Base-by-base conservation (phyloP, 2,113 vertebrate genomes). In the Rostratula benghalensis region DNA sequence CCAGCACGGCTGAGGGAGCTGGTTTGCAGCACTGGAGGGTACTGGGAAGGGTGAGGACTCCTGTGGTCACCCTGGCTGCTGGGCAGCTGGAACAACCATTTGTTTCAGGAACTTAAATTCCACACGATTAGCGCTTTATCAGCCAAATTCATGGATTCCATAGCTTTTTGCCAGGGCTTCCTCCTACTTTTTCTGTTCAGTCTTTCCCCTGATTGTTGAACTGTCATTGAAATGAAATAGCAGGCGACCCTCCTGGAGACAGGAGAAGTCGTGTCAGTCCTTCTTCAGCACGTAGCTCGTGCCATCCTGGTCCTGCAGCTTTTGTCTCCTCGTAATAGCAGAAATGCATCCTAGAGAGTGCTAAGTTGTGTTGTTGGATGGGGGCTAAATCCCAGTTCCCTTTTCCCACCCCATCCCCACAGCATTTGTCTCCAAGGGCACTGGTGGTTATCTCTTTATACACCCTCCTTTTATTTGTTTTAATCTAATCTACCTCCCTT, bases 401-500 rank as follows among this genome's bases (percentile, higher is more conserved):
- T 65, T 82, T 83, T 73, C 35, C 64, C 35, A 92, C 73, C 51
- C n/a, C 31, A 31, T 78, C 57, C 43, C 33, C 71, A 51, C 31
- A 54, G n/a, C 37, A 17, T 14, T 80, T 68, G 51, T 87, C 80
- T 90, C 80, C 31, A 57, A 80, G 53, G 77, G 33, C 45, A 33
- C 68, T 56, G 64, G 24, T 68, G 64, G 27, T 68, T 89, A 16
- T 81, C 65, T 90, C 83, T 89, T 89, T 64, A 61, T 60, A 37
- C 7, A 13, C 65, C 89, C 48, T 86, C 33, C 56, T 90, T 90
- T 86, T 84, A 89, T 89, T 92, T 20, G 3, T 75, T 93, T 92
- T 93, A 95, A 93, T 96, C 90, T 96, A 89, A 94, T 91, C 95
- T 94, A 67, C 83, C 92, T 93, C 89, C 48, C 60, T 93, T 90